Percentiles rank a stretch among this genome's conserved stretches.
These are phyloP conservation scores for Centrocercus urophasianus DNA, from an alignment of 2,113 vertebrate species.

Conservation along the genomic window DNA sequence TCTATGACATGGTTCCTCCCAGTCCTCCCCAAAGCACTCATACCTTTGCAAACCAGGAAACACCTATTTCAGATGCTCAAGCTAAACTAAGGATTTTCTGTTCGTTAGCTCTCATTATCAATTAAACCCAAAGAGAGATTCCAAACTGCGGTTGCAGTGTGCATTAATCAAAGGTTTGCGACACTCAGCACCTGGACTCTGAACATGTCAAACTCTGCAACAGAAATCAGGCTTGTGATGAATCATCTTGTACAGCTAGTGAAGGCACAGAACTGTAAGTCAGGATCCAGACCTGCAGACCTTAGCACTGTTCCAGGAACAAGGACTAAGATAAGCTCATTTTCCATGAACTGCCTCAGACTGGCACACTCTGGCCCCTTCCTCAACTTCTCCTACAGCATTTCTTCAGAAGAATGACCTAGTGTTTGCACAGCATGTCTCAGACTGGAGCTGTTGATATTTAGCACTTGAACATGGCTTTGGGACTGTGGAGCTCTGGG, in stretches of 20 bases:
- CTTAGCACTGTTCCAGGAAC: background rate
- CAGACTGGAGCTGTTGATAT: background rate
- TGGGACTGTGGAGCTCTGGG: background rate
- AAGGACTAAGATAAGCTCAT: background rate
- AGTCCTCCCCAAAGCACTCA: background rate
- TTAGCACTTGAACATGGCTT: background rate
- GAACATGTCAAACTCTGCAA: background rate
- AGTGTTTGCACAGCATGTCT: background rate
- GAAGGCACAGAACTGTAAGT: background rate
- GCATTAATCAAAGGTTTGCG: background rate
- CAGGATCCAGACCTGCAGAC: background rate
- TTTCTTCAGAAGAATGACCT: background rate
- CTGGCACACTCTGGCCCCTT: background rate
- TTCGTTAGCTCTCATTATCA: background rate
- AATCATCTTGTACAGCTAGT: background rate
- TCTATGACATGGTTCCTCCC: background rate
- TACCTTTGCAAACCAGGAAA: background rate
- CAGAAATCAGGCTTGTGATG: constrained; percentile 1
- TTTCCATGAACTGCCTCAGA: background rate
- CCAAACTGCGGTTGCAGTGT: background rate
- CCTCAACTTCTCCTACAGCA: background rate
- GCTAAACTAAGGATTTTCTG: background rate
- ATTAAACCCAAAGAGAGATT: background rate
- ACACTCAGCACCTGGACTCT: background rate
- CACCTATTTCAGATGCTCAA: background rate